Conservation (phyloP, 2,113 vertebrate species). For the Platanista minor region DNA sequence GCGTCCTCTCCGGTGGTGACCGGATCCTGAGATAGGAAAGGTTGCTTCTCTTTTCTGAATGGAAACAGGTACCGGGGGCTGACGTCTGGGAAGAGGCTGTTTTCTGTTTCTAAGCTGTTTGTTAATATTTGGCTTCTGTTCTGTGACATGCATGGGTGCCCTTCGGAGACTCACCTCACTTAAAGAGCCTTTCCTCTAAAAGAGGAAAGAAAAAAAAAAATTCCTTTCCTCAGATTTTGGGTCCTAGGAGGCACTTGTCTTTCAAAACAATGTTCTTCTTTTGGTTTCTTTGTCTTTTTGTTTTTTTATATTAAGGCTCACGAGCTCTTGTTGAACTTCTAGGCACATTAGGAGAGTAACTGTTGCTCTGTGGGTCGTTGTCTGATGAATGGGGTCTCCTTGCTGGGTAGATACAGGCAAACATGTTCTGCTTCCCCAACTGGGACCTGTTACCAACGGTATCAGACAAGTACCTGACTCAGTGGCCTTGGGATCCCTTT, state of each 20-base stretch:
- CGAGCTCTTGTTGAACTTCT: background rate
- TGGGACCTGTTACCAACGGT: background rate
- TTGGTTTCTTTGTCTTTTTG: background rate
- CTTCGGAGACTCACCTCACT: background rate
- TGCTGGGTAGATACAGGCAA: background rate
- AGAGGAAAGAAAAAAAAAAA: background rate
- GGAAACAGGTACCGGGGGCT: background rate
- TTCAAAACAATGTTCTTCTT: background rate
- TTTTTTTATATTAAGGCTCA: background rate
- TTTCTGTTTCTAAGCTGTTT: background rate
- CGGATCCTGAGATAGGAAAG: background rate
- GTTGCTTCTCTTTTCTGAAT: background rate
- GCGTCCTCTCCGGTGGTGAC: background rate
- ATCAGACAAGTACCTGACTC: background rate
- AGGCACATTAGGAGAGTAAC: background rate
- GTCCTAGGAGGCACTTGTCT: background rate
- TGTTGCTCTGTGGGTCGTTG: background rate
- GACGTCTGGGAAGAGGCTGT: background rate
- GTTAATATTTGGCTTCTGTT: background rate
- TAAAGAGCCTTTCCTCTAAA: background rate
- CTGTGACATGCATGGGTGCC: background rate
- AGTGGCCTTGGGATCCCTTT: background rate
- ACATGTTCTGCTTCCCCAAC: background rate
- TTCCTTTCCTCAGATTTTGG: background rate
- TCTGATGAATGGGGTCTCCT: background rate